Evolutionary conservation across 1,140 invertebrate species (phyloP), one percentile per base, ranked within the genome.

Genomic region (Drosophila mojavensis): DNA sequence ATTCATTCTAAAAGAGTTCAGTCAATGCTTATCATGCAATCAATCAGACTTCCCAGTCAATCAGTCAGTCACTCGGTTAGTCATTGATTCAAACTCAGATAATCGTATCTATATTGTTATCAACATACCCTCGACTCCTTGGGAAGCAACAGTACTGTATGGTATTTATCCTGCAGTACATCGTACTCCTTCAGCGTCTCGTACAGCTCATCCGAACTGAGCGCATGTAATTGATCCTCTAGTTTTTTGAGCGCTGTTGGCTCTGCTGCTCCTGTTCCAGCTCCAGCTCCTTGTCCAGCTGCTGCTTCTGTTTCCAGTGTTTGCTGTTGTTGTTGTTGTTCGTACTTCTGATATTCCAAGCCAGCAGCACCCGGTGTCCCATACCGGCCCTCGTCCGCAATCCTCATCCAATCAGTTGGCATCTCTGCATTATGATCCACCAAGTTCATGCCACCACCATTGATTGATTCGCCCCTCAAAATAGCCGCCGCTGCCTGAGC

Each of bases 151-250:
- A 96, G 92, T 50, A 94, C 93, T 48, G 96, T 95, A 90, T 95
- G 95, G 92, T 94, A 96, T 93, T 96, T 96, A 53, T 93, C 91
- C 91, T 96, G 95, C 45, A 96, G 91, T 45, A 94, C 92, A 65
- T 96, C 93, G 78, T 95, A 94, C 93, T 96, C 95, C 79, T 94
- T 93, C n/a, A 96, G 93, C 59, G 94, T 94, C 66, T 93, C 93
- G 74, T 95, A 93, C 59, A 95, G 89, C 39, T 92, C 90, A 39
- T 93, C 92, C 51, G 90, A 90, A 73, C 81, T 75, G 7, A 92
- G 60, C 30, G 79, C 75, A 56, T 80, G 75, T 43, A 91, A 75
- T 51, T 92, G 67, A 41, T 92, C 81, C 79, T 91, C 81, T 43
- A 89, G 51, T 24, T 68, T 81, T 45, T 90, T 90, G 7, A 68